Conservation (phyloP, 53 echinoderm and acorn worm genomes). For the Patiria pectinifera region DNA sequence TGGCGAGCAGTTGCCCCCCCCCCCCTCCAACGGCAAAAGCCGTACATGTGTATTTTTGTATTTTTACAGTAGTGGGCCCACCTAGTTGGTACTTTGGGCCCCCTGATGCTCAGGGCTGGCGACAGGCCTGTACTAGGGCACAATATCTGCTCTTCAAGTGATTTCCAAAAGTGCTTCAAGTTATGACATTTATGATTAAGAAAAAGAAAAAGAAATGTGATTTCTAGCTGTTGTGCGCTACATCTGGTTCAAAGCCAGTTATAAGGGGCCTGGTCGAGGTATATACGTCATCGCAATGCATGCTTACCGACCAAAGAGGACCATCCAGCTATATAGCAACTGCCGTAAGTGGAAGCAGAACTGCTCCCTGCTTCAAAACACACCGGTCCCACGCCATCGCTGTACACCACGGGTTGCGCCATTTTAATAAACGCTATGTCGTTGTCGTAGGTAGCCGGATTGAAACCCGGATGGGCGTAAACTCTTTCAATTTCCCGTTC, state of each 20-base stretch:
- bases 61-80: too few species aligned
- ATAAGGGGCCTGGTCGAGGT: not conserved
- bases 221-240: too few species aligned
- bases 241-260: not conserved
- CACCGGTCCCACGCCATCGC: constrained; percentile 66
- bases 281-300: not conserved
- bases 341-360: not conserved
- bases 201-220: too few species aligned
- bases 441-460: constrained; percentile 59
- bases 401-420: constrained; percentile 60
- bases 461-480: constrained; percentile 66
- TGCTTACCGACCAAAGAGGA: constrained; percentile 31
- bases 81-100: too few species aligned
- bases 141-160: too few species aligned
- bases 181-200: too few species aligned
- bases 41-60: too few species aligned
- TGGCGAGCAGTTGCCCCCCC: too few species aligned
- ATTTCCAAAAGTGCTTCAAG: too few species aligned
- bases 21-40: too few species aligned
- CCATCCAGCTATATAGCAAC: constrained; percentile 88
- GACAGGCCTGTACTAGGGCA: too few species aligned
- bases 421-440: constrained; percentile 80
- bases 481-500: constrained; percentile 41
- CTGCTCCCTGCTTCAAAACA: constrained; percentile 50
- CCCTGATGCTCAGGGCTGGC: too few species aligned